Base-by-base conservation (phyloP, 2,797 vertebrate genomes). In the Pristis pectinata region DNA sequence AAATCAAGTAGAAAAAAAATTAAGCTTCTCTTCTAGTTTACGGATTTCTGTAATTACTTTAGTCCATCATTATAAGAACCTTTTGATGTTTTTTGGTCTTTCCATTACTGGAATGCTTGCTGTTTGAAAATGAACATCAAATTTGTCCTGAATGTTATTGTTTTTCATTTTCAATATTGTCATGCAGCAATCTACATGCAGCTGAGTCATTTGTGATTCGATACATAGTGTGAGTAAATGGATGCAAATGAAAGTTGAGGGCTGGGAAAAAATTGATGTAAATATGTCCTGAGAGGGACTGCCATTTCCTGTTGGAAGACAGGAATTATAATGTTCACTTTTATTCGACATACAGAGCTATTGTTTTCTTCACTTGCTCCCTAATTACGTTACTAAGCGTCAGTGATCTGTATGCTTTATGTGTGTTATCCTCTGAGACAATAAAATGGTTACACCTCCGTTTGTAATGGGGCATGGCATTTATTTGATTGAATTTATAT, bases 371-470 rank as follows among this genome's bases (percentile, higher is more conserved):
- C 44, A 74, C 92, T 94, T 53, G 27, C 92, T 94, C 92, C 70
- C 95, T 95, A 44, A 95, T 94, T 85, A 77, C 95, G 94, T 95
- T 94, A 95, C 94, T 95, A 95, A 95, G 95, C 95, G 94, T 72
- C 64, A 0, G 0, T 59, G 49, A 85, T 94, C 87, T 87, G 95
- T 95, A 15, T 24, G 92, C 79, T 94, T 77, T 77, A 17, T 79
- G 53, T 94, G 92, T 34, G 27, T 53, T 94, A 56, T 70, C 72
- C 24, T 76, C 49, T 49, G 70, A 76, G 92, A 94, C 64, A 76
- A 41, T 74, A 74, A 93, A 93, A 93, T 72, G 92, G 70, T 49
- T 76, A 94, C 67, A 94, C 44, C 92, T 76, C 44, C 94, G 6
- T 53, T 15, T 76, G 89, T 67, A 41, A 74, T 53, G 67, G 37